Base-by-base conservation (phyloP, 2,888 invertebrate genomes). In the Tachystola acroxantha region DNA sequence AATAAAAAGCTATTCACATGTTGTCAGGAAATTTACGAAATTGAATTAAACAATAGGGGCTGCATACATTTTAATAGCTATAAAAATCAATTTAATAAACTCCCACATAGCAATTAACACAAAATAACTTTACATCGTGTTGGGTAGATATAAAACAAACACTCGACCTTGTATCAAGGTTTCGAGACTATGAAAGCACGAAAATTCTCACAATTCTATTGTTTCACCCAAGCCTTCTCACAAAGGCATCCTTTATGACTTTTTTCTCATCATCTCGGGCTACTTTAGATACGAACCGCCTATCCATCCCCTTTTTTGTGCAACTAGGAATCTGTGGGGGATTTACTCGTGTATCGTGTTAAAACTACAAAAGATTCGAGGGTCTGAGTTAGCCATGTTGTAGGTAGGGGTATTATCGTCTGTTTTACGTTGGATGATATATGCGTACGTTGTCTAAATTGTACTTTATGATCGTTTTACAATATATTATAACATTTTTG, bases 231-330 rank as follows among this genome's bases (percentile, higher is more conserved):
- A 14, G n/a, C 14, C 13, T 10, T 9, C 11, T 10, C 12, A 37
- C 37, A 37, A 37, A 37, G 14, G 37, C 19, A 26, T 19, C 16
- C 35, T 35, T 13, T 33, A 25, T 27, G 27, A 19, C 7, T 31
- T 36, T 36, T 36, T 36, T 31, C 36, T 36, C 36, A 36, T 31
- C 29, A 12, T 27, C 29, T 29, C 22, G 12, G 13, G 10, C 35
- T 35, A 35, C 35, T 35, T 20, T 11, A 20, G 27, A 27, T 27
- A 34, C 19, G 13, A n/a, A 7, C 33, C n/a, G 6, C 27, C 27
- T n/a, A 10, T 10, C 28, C 27, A 9, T 16, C 27, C 28, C n/a
- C 20, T 26, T 28, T 33, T 33, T 25, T 27, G 27, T n/a, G n/a
- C n/a, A n/a, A 24, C 24, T 24, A 24, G 24, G 3, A n/a, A 2